Conservation (phyloP, 2,797 vertebrate genomes). For the Lagodon rhomboides region DNA sequence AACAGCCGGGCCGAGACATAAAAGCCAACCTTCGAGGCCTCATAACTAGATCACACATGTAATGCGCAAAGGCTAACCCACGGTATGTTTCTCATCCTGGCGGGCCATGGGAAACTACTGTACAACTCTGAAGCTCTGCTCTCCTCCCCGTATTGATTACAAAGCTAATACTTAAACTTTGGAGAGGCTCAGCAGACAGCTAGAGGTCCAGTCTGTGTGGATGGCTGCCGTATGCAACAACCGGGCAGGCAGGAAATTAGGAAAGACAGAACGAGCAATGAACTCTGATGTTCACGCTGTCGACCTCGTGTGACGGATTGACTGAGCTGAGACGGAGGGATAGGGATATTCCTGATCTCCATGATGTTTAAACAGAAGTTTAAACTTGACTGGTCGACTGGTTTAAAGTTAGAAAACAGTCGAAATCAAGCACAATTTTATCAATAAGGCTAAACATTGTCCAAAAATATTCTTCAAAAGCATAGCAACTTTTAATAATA, state of each 20-base stretch:
- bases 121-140: conserved; percentile 1
- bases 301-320: not conserved
- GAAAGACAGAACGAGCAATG: conserved; percentile 3
- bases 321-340: not conserved
- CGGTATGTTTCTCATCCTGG: conserved; percentile 20
- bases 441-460: too few species aligned
- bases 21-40: conserved; percentile 38
- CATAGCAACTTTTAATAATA: too few species aligned
- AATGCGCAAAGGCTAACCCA: conserved; percentile 18
- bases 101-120: conserved; percentile 44
- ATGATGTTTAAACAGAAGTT: too few species aligned
- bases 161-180: conserved; percentile 56
- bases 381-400: too few species aligned
- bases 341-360: too few species aligned
- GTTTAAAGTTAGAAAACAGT: too few species aligned
- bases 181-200: conserved; percentile 36
- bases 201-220: conserved; percentile 37
- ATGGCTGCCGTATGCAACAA: conserved; percentile 33
- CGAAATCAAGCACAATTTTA: too few species aligned
- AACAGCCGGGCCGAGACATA: conserved; percentile 31
- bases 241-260: conserved; percentile 30
- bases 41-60: conserved; percentile 19
- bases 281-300: conserved; percentile 17
- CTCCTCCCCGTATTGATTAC: conserved; percentile 37
- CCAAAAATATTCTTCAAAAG: too few species aligned